Evolutionary conservation across 2,888 invertebrate genomes (phyloP).

Genomic region (Mimumesa dahlbomi): DNA sequence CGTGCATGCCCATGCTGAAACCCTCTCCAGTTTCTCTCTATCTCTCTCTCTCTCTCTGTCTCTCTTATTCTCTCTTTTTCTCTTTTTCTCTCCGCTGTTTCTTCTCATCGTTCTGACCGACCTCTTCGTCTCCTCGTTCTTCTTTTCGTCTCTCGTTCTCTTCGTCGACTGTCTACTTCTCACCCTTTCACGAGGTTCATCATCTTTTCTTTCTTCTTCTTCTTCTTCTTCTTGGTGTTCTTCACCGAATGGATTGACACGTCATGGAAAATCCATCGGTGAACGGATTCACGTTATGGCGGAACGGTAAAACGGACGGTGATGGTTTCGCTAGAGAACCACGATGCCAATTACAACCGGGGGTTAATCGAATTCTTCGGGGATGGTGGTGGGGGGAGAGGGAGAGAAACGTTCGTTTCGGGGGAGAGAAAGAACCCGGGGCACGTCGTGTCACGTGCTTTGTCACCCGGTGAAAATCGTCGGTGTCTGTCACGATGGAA

Average conservation of each 20-base stretch:
- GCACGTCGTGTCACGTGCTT: background rate
- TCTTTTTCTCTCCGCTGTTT: conserved; percentile 37
- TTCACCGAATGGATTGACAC: conserved; percentile 64
- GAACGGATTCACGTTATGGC: conserved; percentile 20
- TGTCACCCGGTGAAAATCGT: background rate
- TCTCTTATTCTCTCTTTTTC: conserved; percentile 37
- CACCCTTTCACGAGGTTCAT: background rate
- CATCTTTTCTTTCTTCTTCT: background rate
- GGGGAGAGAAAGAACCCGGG: background rate
- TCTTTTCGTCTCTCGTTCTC: conserved; percentile 8
- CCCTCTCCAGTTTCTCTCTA: conserved; percentile 45
- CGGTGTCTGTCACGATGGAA: background rate
- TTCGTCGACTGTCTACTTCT: background rate
- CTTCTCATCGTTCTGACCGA: conserved; percentile 40
- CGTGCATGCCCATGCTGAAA: conserved; percentile 71
- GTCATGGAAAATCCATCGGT: conserved; percentile 60
- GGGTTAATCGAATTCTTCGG: conserved; percentile 28
- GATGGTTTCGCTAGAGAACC: background rate
- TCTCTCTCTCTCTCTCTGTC: conserved; percentile 36
- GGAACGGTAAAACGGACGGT: background rate
- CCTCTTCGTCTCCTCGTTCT: conserved; percentile 37
- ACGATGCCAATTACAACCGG: conserved; percentile 8
- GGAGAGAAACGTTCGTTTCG: no score
- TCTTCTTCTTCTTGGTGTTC: background rate
- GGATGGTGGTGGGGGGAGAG: no score